Conservation (phyloP, 2,113 vertebrate genomes). For the Protobothrops flavoviridis region DNA sequence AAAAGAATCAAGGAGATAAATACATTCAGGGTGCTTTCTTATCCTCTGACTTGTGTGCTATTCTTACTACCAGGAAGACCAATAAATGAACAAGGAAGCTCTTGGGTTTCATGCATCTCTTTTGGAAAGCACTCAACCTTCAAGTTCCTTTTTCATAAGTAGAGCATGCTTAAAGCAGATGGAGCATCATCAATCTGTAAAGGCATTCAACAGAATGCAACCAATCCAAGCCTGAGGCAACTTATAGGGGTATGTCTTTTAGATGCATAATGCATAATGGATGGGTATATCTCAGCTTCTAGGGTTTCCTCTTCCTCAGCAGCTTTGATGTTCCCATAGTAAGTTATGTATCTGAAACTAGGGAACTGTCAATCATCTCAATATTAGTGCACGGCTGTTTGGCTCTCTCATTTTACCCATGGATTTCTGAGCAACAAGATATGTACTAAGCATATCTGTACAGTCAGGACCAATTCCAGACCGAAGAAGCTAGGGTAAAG, state of each 20-base stretch:
- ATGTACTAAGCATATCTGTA: constrained; percentile 24
- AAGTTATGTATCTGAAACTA: constrained; percentile 51
- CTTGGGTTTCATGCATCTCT: constrained; percentile 53
- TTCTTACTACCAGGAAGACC: constrained; percentile 24
- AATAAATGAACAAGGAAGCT: constrained; percentile 46
- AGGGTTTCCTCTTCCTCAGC: constrained; percentile 55
- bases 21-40: background rate
- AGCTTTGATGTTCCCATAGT: constrained; percentile 35
- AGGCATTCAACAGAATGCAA: constrained; percentile 15
- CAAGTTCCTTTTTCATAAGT: constrained; percentile 48
- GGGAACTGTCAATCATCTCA: constrained; percentile 40
- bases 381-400: constrained; percentile 28
- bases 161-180: constrained; percentile 35
- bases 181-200: background rate
- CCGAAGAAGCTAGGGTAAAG: background rate
- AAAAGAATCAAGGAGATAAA: background rate
- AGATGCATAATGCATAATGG: constrained; percentile 27
- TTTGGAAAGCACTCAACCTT: constrained; percentile 52
- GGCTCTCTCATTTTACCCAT: constrained; percentile 15
- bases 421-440: constrained; percentile 38
- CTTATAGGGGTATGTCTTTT: constrained; percentile 5
- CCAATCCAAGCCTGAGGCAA: constrained; percentile 21
- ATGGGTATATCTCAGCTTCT: background rate
- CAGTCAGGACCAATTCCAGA: constrained; percentile 21
- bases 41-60: constrained; percentile 40